phyloP scores from a whole-genome alignment of 2,888 invertebrate genomes.

The Sesia bembeciformis region DNA sequence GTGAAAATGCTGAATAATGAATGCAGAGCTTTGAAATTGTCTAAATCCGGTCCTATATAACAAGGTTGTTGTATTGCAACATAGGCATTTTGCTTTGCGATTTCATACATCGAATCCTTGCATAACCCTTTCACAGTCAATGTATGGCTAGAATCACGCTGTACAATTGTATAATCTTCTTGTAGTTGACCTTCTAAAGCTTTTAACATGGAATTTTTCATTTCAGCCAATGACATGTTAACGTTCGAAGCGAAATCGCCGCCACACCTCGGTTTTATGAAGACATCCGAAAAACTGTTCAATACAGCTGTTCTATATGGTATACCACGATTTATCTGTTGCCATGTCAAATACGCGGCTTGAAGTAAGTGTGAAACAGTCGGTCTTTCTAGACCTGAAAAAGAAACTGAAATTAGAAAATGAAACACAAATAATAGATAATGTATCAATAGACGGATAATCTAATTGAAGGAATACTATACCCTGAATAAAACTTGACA shows the following conservation, averaged over 20 bases:
- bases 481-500: conserved; percentile 65
- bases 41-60: conserved; percentile 6
- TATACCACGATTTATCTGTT: conserved; percentile 78
- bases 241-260: conserved; percentile 42
- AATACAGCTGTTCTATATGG: conserved; percentile 68
- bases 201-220: conserved; percentile 62
- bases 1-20: conserved; percentile 30
- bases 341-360: conserved; percentile 76
- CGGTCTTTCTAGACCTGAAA: conserved; percentile 75
- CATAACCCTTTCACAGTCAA: conserved; percentile 60
- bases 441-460: too few relatives aligned
- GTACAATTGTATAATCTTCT: conserved; percentile 2
- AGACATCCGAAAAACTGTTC: conserved; percentile 78
- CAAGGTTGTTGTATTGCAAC: conserved; percentile 32
- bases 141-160: conserved; percentile 31
- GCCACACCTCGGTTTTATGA: conserved; percentile 72
- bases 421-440: neutral
- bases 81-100: conserved; percentile 71
- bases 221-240: conserved; percentile 57
- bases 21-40: conserved; percentile 10
- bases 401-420: conserved; percentile 1
- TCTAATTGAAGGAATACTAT: too few relatives aligned
- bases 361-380: conserved; percentile 78
- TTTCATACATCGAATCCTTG: conserved; percentile 60
- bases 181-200: conserved; percentile 29